Evolutionary conservation across 1,140 invertebrate genomes (phyloP).

Genomic region (Brachionus paranguensis): DNA sequence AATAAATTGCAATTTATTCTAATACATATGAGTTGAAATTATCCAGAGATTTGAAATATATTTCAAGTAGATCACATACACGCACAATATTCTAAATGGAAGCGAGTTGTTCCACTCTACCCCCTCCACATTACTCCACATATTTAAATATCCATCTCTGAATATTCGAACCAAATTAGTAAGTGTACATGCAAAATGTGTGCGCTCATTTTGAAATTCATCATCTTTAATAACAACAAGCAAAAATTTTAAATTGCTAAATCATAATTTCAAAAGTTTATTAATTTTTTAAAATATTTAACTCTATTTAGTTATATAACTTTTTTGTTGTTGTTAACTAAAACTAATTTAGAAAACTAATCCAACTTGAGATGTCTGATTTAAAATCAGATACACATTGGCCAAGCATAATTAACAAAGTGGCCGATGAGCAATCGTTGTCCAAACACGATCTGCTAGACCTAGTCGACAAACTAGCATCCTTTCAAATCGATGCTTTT

Average conservation of each 20-base stretch:
- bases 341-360: not conserved
- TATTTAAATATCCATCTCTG: not conserved
- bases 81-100: not conserved
- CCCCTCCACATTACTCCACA: not conserved
- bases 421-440: not conserved
- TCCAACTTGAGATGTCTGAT: not conserved
- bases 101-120: not conserved
- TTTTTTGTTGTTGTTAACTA: not conserved
- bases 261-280: slow-evolving; percentile 6
- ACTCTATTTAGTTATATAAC: not conserved
- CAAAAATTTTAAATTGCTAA: not conserved
- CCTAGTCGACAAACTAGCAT: not conserved
- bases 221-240: slow-evolving; percentile 11
- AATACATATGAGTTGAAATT: not conserved
- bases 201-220: not conserved
- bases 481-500: not conserved
- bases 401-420: not conserved
- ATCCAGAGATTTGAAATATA: not conserved
- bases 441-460: not conserved
- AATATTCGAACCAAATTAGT: not conserved
- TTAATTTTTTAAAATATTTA: not conserved
- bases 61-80: not conserved
- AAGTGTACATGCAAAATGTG: not conserved
- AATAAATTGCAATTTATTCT: slow-evolving; percentile 14
- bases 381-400: not conserved